Evolutionary conservation across 1,140 invertebrate species (phyloP).

Genomic region (Trachelipus rathkii): DNA sequence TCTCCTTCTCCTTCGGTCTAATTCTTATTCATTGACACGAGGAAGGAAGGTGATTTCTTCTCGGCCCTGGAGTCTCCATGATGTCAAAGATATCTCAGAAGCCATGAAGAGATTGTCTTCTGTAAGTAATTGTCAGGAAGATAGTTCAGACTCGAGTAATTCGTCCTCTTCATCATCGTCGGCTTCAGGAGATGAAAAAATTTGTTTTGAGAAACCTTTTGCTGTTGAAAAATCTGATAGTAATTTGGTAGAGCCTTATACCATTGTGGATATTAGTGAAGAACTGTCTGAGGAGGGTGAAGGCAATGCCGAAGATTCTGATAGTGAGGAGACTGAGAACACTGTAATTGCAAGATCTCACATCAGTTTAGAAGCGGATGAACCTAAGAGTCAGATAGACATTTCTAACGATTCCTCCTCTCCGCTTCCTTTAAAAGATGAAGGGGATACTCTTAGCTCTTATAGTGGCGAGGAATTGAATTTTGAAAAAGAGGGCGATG

Average conservation of each 20-base stretch:
- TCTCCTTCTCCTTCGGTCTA: constrained; percentile 14
- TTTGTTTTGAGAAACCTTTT: background rate
- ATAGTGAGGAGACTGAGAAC: constrained; percentile 38
- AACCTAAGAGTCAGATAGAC: background rate
- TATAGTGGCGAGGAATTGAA: constrained; percentile 31
- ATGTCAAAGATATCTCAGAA: background rate
- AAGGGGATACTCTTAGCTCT: constrained; percentile 35
- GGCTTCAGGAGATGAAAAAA: constrained; percentile 34
- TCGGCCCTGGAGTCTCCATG: constrained; percentile 27
- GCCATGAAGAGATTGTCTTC: background rate
- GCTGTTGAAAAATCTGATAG: background rate
- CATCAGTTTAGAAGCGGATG: background rate
- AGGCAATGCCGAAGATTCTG: constrained; percentile 31
- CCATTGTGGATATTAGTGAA: background rate
- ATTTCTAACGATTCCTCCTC: background rate
- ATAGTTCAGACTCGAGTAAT: background rate
- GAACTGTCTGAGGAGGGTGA: constrained; percentile 13
- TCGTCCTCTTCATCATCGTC: constrained; percentile 23
- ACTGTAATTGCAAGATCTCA: constrained; percentile 31
- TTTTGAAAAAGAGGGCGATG: constrained; percentile 21
- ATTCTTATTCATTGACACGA: constrained; percentile 29
- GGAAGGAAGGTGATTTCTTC: constrained; percentile 37
- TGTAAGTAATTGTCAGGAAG: constrained; percentile 10
- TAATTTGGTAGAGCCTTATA: background rate
- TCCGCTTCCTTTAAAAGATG: background rate